Conservation (phyloP, 2,113 vertebrate species). For the Seriola rivoliana region DNA sequence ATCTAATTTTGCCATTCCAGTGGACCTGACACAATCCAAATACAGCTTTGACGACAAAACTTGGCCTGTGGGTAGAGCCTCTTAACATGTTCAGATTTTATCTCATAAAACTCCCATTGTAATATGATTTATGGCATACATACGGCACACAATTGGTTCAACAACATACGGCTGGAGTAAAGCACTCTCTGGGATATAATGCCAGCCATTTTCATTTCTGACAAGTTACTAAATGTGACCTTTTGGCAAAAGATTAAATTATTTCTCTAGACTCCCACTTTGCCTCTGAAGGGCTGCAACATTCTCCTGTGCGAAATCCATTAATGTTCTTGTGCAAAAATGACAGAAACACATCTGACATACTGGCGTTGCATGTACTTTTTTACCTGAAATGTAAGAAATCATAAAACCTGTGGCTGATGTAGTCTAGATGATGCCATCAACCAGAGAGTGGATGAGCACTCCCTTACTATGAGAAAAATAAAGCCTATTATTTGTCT, state of each 20-base stretch:
- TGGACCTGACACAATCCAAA: background rate
- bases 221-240: constrained; percentile 79
- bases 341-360: constrained; percentile 61
- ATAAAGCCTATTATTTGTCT: constrained; percentile 35
- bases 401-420: constrained; percentile 26
- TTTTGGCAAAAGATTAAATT: constrained; percentile 75
- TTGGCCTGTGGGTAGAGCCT: constrained; percentile 17
- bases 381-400: constrained; percentile 28
- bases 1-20: background rate
- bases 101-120: constrained; percentile 28
- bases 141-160: constrained; percentile 26
- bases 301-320: constrained; percentile 52
- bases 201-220: constrained; percentile 71
- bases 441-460: background rate
- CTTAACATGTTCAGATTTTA: constrained; percentile 22
- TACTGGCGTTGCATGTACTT: constrained; percentile 33
- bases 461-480: background rate
- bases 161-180: constrained; percentile 38
- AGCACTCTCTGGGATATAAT: constrained; percentile 49
- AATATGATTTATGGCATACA: constrained; percentile 53
- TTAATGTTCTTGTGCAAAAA: constrained; percentile 54
- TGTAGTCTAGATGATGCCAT: background rate
- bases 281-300: constrained; percentile 48
- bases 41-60: constrained; percentile 2
- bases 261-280: constrained; percentile 53